These are phyloP conservation scores for Stenoptilia bipunctidactyla DNA, from an alignment of 2,888 invertebrate genomes.

Conservation along the genomic window DNA sequence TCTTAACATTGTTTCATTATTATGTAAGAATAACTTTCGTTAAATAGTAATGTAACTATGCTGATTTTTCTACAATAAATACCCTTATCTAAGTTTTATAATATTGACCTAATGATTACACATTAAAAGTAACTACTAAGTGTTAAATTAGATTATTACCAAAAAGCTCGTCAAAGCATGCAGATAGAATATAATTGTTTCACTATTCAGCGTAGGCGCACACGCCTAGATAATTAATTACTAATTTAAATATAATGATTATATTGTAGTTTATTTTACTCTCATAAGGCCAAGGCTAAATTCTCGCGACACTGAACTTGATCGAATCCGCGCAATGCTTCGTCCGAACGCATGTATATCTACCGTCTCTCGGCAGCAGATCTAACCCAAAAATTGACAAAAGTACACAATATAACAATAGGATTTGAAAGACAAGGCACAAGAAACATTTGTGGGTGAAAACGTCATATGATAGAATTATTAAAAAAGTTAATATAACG, in stretches of 20 bases:
- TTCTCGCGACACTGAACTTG: constrained; percentile 66
- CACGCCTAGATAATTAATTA: constrained; percentile 45
- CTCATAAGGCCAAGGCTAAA: constrained; percentile 72
- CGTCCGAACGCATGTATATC: no score
- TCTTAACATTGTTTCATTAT: constrained; percentile 60
- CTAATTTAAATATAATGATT: constrained; percentile 55
- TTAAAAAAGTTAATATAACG: constrained; percentile 7
- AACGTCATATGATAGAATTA: neutral
- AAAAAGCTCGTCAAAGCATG: constrained; percentile 72
- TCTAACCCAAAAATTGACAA: neutral
- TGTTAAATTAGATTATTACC: constrained; percentile 69
- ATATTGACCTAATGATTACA: constrained; percentile 65
- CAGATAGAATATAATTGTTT: constrained; percentile 65
- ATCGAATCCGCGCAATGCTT: constrained; percentile 16
- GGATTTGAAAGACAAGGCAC: constrained; percentile 42
- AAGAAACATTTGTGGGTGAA: constrained; percentile 42
- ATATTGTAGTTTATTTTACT: constrained; percentile 62
- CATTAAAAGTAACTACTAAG: constrained; percentile 65
- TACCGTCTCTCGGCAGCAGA: no score
- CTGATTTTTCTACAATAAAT: constrained; percentile 64
- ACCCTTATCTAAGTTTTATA: constrained; percentile 62
- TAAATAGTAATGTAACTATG: constrained; percentile 63
- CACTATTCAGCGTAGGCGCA: constrained; percentile 58
- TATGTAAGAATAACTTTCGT: constrained; percentile 62
- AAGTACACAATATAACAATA: neutral